These are phyloP conservation scores for Tenthredo scrophulariae DNA, from an alignment of 2,888 invertebrate genomes.

Conservation along the genomic window DNA sequence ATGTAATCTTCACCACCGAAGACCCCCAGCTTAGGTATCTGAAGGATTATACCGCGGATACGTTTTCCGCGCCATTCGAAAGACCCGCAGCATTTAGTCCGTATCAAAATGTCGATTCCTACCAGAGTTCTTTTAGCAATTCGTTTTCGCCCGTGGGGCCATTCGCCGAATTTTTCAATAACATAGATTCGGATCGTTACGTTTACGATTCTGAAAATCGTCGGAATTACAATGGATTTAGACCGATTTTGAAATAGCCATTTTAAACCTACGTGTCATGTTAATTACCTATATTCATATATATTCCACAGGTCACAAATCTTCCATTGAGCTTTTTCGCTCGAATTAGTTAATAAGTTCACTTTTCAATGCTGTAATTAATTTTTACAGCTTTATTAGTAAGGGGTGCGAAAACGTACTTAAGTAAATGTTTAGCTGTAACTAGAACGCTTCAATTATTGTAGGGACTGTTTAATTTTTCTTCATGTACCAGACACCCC, in stretches of 20 bases:
- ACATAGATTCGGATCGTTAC: slow-evolving; percentile 43
- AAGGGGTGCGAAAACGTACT: neutral
- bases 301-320: neutral
- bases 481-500: neutral
- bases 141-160: slow-evolving; percentile 23
- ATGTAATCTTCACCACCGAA: slow-evolving; percentile 66
- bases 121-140: neutral
- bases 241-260: slow-evolving; percentile 42
- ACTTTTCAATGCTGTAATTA: neutral
- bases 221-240: slow-evolving; percentile 46
- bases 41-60: slow-evolving; percentile 14
- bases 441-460: neutral
- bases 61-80: slow-evolving; percentile 33
- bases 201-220: slow-evolving; percentile 39
- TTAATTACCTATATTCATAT: neutral
- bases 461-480: neutral
- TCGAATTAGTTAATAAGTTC: neutral
- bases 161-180: slow-evolving; percentile 45
- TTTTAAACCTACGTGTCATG: neutral
- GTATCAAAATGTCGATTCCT: slow-evolving; percentile 9
- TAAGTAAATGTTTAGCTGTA: neutral
- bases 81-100: slow-evolving; percentile 49
- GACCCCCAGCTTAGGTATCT: slow-evolving; percentile 23
- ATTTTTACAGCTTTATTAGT: neutral
- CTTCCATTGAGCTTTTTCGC: neutral